A percentile compares a stretch with the other conserved stretches of the same genome.
Conservation (phyloP, 2,113 vertebrate genomes). For the Philantomba maxwellii region DNA sequence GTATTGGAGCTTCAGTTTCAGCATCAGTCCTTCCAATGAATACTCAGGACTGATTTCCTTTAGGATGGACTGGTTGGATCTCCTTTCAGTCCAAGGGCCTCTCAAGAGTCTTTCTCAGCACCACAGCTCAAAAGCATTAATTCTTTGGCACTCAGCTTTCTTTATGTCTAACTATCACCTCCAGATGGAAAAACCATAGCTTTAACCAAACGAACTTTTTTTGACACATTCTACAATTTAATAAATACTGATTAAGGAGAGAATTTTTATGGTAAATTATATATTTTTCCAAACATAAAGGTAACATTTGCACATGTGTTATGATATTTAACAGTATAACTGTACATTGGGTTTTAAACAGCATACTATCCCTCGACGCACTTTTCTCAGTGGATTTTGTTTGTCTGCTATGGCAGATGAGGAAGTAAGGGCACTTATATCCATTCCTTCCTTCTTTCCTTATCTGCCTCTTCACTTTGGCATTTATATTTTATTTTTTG, state of each 20-base stretch:
- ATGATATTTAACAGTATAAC: background rate
- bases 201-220: background rate
- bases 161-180: background rate
- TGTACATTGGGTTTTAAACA: background rate
- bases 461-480: background rate
- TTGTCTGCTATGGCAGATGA: background rate
- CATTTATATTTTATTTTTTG: background rate
- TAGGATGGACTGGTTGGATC: background rate
- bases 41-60: background rate
- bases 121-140: background rate
- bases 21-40: background rate
- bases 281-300: background rate
- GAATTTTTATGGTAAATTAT: background rate
- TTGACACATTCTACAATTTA: background rate
- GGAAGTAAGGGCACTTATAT: rapidly evolving
- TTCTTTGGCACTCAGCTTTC: background rate
- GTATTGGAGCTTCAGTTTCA: background rate
- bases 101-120: background rate
- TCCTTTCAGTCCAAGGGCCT: background rate
- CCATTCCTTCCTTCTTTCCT: background rate
- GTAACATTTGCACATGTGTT: background rate
- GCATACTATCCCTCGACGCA: background rate
- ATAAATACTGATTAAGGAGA: background rate
- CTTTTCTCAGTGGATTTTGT: too few species aligned
- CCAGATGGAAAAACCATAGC: background rate